Evolutionary conservation across 2,888 invertebrate genomes (phyloP), one percentile per base, ranked within the genome.

Genomic region (Drosophila ochracea): DNA sequence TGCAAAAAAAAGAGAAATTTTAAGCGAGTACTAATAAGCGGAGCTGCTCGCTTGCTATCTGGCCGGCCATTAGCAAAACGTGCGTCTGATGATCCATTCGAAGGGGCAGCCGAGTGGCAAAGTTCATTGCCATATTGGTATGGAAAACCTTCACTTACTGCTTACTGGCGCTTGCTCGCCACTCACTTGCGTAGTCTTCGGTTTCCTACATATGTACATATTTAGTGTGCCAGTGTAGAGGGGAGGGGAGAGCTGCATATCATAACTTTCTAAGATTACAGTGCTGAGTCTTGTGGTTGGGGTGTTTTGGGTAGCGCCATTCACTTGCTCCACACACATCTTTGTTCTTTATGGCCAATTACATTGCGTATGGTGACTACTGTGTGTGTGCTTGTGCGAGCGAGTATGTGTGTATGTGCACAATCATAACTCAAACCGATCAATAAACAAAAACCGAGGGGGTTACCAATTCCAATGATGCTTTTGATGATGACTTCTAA

Each of bases 401-500:
- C 16, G 21, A 16, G 21, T 11, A 35, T n/a, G 64, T 19, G 16
- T 13, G 30, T 35, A 55, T 61, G 61, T 37, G 58, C 21, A 39
- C 16, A 61, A 28, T 6, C 13, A 69, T 31, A 68, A 50, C 50
- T 41, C 50, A 57, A 54, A 49, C 58, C 47, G 43, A 73, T 72
- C 31, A 31, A 50, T 50, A 30, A 31, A 16, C 31, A 57, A 57
- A 39, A 13, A n/a, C 43, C 16, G 28, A 25, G 16, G 16, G 7
- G 63, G 54, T 64, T 70, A 62, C 39, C 71, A 43, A 59, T 78
- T 58, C 58, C 16, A 53, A 49, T 65, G 68, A 50, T 50, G 50
- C 21, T 59, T 55, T 68, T 54, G 47, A 25, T 39, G 80, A 82
- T 79, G 83, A 82, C 90, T 84, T 90, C 84, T 84, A 90, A 90